Conservation (phyloP, 2,888 invertebrate species). For the Anarsia innoxiella region DNA sequence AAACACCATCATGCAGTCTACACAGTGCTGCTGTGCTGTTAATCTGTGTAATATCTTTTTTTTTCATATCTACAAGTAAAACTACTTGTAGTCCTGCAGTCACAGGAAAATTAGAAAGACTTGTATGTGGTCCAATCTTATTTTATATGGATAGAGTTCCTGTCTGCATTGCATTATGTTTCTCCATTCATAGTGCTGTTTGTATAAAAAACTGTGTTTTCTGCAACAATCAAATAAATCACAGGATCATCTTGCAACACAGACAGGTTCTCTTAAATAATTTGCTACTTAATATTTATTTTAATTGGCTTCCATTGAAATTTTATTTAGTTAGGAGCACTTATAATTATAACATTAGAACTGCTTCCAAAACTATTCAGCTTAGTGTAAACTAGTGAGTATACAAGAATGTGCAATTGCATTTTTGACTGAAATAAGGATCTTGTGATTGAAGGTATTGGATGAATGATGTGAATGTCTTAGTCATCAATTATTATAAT, state of each 20-base stretch:
- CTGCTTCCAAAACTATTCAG: conserved; percentile 64
- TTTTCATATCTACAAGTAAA: no score
- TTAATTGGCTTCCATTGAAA: conserved; percentile 42
- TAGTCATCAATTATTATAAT: conserved; percentile 51
- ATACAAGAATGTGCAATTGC: conserved; percentile 52
- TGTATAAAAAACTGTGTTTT: no score
- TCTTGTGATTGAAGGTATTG: conserved; percentile 69
- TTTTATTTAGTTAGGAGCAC: conserved; percentile 47
- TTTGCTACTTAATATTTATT: conserved; percentile 18
- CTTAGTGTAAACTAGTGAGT: conserved; percentile 45
- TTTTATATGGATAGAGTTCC: no score
- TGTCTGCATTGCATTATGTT: no score
- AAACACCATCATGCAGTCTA: no score
- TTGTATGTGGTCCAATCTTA: conserved; percentile 66
- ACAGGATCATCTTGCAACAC: no score
- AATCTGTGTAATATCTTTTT: no score
- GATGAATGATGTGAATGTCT: conserved; percentile 61
- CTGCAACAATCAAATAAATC: no score
- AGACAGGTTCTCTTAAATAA: conserved; percentile 26
- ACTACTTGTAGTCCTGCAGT: conserved; percentile 19
- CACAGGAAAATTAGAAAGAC: conserved; percentile 48
- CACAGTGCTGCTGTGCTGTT: no score
- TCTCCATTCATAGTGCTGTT: no score
- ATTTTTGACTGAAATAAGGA: conserved; percentile 62
- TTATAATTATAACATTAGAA: conserved; percentile 58